These are phyloP conservation scores for Nanorana parkeri DNA, from an alignment of 2,113 vertebrate species.

Conservation along the genomic window DNA sequence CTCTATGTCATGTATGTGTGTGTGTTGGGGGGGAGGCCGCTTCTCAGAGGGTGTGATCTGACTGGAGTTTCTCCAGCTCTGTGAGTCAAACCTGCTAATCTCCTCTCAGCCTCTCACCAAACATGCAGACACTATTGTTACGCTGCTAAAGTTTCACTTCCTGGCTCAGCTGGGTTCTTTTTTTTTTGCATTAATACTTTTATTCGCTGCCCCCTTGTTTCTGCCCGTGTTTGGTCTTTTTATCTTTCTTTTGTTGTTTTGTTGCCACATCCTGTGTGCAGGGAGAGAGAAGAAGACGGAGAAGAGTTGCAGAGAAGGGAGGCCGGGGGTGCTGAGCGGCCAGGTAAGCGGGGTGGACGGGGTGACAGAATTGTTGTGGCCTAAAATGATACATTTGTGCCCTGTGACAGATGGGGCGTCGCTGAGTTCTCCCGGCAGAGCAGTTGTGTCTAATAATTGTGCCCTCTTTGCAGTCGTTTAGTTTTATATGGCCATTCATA, in stretches of 20 bases:
- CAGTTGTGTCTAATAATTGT: background rate
- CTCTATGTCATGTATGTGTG: constrained; percentile 18
- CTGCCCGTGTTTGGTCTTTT: background rate
- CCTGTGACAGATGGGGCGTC: too few relatives aligned
- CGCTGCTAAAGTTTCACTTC: constrained; percentile 43
- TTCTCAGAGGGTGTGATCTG: constrained; percentile 38
- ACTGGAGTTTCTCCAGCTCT: constrained; percentile 20
- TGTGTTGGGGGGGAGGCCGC: constrained; percentile 21
- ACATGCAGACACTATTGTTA: constrained; percentile 8
- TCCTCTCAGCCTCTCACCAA: background rate
- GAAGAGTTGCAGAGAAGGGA: too few relatives aligned
- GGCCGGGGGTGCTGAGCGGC: background rate
- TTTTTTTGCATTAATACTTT: constrained; percentile 4
- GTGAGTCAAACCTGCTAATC: constrained; percentile 27
- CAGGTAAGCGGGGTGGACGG: constrained; percentile 1
- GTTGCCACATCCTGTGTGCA: constrained; percentile 40
- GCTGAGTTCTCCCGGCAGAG: too few relatives aligned
- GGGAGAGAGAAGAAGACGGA: background rate
- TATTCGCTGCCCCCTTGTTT: constrained; percentile 30
- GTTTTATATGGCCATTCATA: too few relatives aligned
- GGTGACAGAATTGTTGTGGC: too few relatives aligned
- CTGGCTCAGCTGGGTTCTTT: constrained; percentile 10
- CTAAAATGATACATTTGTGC: background rate
- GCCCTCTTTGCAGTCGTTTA: background rate
- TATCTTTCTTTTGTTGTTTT: constrained; percentile 23